Percentiles rank a stretch among this genome's conserved stretches.
Conservation (phyloP, 2,888 invertebrate species). For the Syrista parreyssii region DNA sequence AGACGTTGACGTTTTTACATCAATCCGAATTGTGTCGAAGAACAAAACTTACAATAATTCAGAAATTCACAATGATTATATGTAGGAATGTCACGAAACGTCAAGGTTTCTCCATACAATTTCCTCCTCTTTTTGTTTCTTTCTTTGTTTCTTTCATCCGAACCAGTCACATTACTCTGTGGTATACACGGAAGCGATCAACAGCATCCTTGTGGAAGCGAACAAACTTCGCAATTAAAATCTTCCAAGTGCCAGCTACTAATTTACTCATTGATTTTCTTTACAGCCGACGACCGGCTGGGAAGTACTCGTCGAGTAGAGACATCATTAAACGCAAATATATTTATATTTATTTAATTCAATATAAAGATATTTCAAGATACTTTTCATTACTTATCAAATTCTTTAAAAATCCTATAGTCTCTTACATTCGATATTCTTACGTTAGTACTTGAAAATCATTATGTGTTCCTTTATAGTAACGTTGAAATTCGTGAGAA, state of each 20-base stretch:
- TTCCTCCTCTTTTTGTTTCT: not conserved
- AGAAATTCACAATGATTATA: not conserved
- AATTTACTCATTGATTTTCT: conserved; percentile 49
- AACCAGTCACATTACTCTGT: not conserved
- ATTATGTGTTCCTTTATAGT: not conserved
- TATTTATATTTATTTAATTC: not conserved
- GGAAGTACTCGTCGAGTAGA: conserved; percentile 1
- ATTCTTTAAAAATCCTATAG: not conserved
- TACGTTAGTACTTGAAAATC: not conserved
- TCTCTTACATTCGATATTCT: not conserved
- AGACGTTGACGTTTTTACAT: not conserved
- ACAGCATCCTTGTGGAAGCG: conserved; percentile 50
- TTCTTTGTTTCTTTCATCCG: not conserved
- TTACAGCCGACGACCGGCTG: conserved; percentile 22
- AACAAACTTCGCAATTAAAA: conserved; percentile 40
- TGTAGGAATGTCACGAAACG: not conserved
- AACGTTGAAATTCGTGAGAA: not conserved
- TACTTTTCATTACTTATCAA: not conserved
- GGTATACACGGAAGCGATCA: conserved; percentile 35
- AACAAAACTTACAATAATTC: not conserved
- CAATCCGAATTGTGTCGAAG: not conserved
- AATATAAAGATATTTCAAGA: not conserved
- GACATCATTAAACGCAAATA: not conserved
- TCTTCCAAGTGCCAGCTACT: conserved; percentile 48
- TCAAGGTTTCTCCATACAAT: not conserved